Base-by-base conservation (phyloP, 2,113 vertebrate genomes). In the Lepus americanus region DNA sequence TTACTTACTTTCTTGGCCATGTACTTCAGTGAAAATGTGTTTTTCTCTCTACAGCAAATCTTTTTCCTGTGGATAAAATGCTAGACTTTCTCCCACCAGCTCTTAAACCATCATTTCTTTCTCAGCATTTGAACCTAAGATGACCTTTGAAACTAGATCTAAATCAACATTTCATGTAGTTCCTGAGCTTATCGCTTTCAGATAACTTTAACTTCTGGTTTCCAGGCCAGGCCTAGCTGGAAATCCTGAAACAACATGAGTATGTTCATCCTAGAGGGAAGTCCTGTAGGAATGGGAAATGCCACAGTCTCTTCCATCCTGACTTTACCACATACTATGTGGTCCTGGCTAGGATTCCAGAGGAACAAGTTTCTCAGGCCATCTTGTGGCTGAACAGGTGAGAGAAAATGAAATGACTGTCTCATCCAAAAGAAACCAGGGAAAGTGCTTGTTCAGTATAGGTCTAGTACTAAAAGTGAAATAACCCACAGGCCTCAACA, bases 121-220 rank as follows among this genome's bases (percentile, higher is more conserved):
- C 69, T 94, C 39, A 61, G 77, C 39, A 84, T 73, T 33, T 97
- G 93, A 97, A 96, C 95, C 92, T 92, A 86, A 73, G 31, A 51
- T 95, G 96, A 97, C 96, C 96, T 96, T 84, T 92, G 89, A 93
- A 95, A 96, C 55, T 31, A 97, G 94, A 97, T 96, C 66, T 82
- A 79, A 92, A 97, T 95, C 95, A 93, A 88, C 51, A 53, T 53
- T 86, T 88, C 85, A 73, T 87, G 74, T 49, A 94, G 85, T 96
- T 96, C 86, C 96, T 94, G 80, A 92, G 79, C 66, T 95, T 96
- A 94, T 96, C 74, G 3, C 49, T 89, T 77, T 86, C 29, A 89
- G 96, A 96, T 97, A 97, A 92, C 82, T 96, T 94, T 83, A 95
- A 89, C 90, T 96, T 89, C 88, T 96, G 88, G 96, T 96, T 97